Percentiles rank a stretch among this genome's conserved stretches.
These are phyloP conservation scores for Apocheima hispidaria DNA, from an alignment of 2,888 invertebrate genomes.

Conservation along the genomic window DNA sequence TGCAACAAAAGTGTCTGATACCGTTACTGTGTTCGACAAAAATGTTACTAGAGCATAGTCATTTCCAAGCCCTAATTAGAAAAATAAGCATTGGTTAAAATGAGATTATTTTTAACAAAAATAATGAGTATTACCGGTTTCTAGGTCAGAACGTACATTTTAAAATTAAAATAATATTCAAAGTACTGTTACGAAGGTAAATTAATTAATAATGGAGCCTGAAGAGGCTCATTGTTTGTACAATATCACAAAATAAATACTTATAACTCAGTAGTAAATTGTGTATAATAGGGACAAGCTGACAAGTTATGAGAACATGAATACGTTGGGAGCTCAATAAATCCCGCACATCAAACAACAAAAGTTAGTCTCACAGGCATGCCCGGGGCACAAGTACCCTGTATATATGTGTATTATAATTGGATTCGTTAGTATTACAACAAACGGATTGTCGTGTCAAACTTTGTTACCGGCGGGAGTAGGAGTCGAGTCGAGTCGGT, in stretches of 20 bases:
- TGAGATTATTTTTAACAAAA: constrained; percentile 6
- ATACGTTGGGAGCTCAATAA: constrained; percentile 46
- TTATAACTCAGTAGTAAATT: constrained; percentile 1
- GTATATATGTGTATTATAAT: constrained; percentile 56
- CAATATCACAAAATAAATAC: constrained; percentile 3
- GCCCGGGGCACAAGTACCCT: constrained; percentile 37
- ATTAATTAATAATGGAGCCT: background rate
- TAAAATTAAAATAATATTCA: background rate
- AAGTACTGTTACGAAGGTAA: background rate
- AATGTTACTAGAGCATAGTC: background rate
- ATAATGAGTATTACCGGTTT: background rate
- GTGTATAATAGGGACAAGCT: constrained; percentile 6
- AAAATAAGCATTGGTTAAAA: constrained; percentile 7
- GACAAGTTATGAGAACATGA: constrained; percentile 32
- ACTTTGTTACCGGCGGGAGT: constrained; percentile 78
- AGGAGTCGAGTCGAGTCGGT: constrained; percentile 57
- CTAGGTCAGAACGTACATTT: background rate
- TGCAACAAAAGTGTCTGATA: constrained; percentile 9
- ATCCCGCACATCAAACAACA: constrained; percentile 43
- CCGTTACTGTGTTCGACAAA: background rate
- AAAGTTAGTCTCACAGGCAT: constrained; percentile 45
- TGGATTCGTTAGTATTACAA: constrained; percentile 71
- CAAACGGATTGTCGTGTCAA: constrained; percentile 79
- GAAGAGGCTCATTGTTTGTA: background rate
- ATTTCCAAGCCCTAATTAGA: constrained; percentile 14